A percentile compares a stretch with the other conserved stretches of the same genome.
Conservation (phyloP, 2,888 invertebrate species). For the Papilio elwesi region DNA sequence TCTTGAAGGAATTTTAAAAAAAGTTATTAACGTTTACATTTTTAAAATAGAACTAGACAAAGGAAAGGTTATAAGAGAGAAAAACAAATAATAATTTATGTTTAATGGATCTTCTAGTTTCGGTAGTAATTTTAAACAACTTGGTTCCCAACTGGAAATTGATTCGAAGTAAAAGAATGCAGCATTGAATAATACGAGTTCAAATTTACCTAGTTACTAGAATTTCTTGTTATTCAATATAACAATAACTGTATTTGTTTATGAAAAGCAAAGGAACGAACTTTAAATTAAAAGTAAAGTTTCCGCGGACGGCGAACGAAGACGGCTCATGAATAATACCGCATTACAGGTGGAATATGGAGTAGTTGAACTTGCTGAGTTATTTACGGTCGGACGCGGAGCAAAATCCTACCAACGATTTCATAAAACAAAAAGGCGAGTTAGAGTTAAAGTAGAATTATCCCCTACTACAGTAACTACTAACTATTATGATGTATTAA, state of each 20-base stretch:
- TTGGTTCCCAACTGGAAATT: conserved; percentile 6
- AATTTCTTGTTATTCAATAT: conserved; percentile 31
- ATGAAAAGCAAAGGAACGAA: conserved; percentile 36
- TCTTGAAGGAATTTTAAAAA: too few species aligned
- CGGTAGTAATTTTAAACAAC: background rate
- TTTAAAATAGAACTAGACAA: background rate
- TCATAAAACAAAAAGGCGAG: conserved; percentile 1
- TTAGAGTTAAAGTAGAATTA: background rate
- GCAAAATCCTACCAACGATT: background rate
- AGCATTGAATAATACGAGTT: conserved; percentile 7
- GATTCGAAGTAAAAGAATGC: conserved; percentile 6
- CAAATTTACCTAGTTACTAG: conserved; percentile 5
- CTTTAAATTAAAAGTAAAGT: conserved; percentile 41
- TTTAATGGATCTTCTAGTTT: background rate
- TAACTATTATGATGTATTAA: too few species aligned
- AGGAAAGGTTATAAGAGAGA: background rate
- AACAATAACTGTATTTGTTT: conserved; percentile 24
- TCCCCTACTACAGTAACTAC: too few species aligned
- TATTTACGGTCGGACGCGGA: conserved; percentile 19
- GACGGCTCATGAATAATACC: conserved; percentile 37
- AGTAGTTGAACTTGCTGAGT: conserved; percentile 24
- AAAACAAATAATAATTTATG: background rate
- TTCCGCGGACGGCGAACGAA: conserved; percentile 23
- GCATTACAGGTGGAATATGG: conserved; percentile 32
- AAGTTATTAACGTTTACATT: too few species aligned